These are phyloP conservation scores for Orchesellides sinensis DNA, from an alignment of 2,888 invertebrate species.

Conservation along the genomic window DNA sequence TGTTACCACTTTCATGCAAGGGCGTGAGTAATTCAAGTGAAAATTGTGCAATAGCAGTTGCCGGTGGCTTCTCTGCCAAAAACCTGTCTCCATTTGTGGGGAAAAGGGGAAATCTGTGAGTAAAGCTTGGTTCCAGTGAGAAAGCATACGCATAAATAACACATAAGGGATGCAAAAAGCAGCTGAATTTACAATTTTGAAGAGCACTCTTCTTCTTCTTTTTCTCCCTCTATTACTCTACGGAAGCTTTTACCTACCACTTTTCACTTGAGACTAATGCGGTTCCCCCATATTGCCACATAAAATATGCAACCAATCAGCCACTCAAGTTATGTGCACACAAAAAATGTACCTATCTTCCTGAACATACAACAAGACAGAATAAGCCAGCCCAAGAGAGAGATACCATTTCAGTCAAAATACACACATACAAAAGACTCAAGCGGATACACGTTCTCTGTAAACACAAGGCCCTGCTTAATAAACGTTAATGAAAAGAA, in stretches of 20 bases:
- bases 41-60: slow-evolving; percentile 39
- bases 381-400: too few relatives aligned
- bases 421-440: too few relatives aligned
- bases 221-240: too few relatives aligned
- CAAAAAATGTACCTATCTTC: slow-evolving; percentile 2
- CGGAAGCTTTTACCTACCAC: slow-evolving; percentile 35
- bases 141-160: slow-evolving; percentile 47
- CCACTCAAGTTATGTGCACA: slow-evolving; percentile 33
- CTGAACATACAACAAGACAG: too few relatives aligned
- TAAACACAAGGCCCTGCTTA: too few relatives aligned
- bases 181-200: slow-evolving; percentile 67
- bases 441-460: too few relatives aligned
- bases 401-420: too few relatives aligned
- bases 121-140: background rate
- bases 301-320: slow-evolving; percentile 68
- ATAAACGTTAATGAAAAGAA: slow-evolving; percentile 11
- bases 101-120: background rate
- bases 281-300: slow-evolving; percentile 53
- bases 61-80: background rate
- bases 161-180: slow-evolving; percentile 56
- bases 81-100: background rate
- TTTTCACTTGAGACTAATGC: slow-evolving; percentile 40
- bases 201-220: slow-evolving; percentile 47
- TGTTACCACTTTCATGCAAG: slow-evolving; percentile 35
- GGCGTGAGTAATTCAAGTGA: slow-evolving; percentile 38